Base-by-base conservation (phyloP, 2,888 invertebrate species). In the Patella ulyssiponensis region DNA sequence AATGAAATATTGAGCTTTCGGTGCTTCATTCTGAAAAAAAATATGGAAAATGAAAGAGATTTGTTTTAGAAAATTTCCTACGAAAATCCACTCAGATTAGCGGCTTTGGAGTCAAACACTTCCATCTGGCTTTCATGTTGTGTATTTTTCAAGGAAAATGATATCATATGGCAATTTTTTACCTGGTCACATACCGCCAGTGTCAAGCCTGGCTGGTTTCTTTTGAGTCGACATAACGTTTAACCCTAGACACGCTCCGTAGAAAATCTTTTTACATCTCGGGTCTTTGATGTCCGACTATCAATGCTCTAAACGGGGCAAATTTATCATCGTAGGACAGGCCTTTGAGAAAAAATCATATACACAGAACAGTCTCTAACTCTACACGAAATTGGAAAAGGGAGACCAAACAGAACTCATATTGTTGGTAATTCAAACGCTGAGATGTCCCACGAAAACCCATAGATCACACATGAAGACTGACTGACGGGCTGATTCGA, bases 201-300 rank as follows among this genome's bases (percentile, higher is more conserved):
- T 64, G 64, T 64, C 64, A 64, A 23, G 64, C 64, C 23, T 64
- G 64, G 64, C 2, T 64, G 23, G 9, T 20, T 20, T 23, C 64
- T 64, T 64, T 64, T 64, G 64, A 64, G 20, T 64, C 23, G 64
- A 64, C 64, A 64, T 64, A 64, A 64, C 64, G 64, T 64, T 64
- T 64, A 64, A 64, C 64, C 64, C 23, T 64, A 20, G 64, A 64
- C 64, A 64, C 64, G 64, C 64, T 64, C 64, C 64, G 64, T 64
- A 64, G 64, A 64, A 64, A 64, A 23, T 64, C 64, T 64, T 64
- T 64, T 64, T 64, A 64, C 64, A 23, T 64, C 64, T 20, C 64
- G 11, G 11, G 20, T 23, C 64, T 64, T 64, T 64, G 64, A 64
- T 64, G 20, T 64, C 20, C 20, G 12, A 64, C 64, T 64, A 23